These are phyloP conservation scores for Ctenochaetus hawaiiensis DNA, from an alignment of 2,797 vertebrate genomes.

Conservation along the genomic window DNA sequence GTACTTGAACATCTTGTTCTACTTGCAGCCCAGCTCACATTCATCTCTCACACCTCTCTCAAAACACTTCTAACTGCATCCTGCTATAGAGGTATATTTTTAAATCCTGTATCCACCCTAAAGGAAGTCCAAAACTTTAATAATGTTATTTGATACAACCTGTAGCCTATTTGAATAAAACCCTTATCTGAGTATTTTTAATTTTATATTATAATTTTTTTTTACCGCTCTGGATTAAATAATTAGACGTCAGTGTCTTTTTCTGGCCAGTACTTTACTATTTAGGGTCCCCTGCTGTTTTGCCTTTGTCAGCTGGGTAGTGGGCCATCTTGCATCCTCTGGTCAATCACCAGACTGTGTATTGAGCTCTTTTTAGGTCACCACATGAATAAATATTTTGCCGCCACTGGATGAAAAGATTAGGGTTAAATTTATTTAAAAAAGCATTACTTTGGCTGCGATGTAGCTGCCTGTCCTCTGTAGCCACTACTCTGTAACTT, in stretches of 20 bases:
- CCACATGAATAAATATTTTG: too few species aligned
- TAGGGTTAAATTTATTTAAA: too few species aligned
- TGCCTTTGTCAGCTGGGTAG: too few species aligned
- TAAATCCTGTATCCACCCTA: background rate
- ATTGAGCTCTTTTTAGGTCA: too few species aligned
- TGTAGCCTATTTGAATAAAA: background rate
- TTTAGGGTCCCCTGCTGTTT: too few species aligned
- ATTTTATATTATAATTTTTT: background rate
- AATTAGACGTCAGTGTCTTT: background rate
- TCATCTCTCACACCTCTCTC: constrained; percentile 13
- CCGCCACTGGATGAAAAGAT: too few species aligned
- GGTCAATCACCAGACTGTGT: too few species aligned
- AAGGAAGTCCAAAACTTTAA: constrained; percentile 1
- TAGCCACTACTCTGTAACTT: too few species aligned
- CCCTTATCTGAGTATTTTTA: background rate
- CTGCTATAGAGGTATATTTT: constrained; percentile 4
- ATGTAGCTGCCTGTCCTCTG: too few species aligned
- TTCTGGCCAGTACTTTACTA: too few species aligned
- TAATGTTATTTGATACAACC: background rate
- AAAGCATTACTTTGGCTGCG: too few species aligned
- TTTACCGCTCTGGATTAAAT: background rate
- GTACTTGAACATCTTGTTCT: constrained; percentile 27
- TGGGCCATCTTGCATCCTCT: too few species aligned
- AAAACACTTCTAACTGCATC: constrained; percentile 12
- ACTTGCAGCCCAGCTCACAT: constrained; percentile 7